Base-by-base conservation (phyloP, 2,888 invertebrate genomes). In the Eulithis prunata region DNA sequence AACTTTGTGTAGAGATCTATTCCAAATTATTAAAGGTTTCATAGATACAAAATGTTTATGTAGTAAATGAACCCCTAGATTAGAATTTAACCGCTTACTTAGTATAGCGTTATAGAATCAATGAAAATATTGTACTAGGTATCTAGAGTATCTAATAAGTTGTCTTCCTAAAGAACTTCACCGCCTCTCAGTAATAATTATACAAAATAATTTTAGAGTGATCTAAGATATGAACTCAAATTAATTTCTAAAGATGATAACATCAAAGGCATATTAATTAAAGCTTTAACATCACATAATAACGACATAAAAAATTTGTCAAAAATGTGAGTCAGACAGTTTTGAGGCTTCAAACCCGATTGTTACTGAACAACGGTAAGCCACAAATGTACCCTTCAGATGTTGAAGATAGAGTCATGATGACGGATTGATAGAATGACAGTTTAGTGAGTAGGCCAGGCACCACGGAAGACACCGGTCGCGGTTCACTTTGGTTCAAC, bases 401-500 rank as follows among this genome's bases (percentile, higher is more conserved):
- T 90, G 79, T 81, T 72, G 76, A 85, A 85, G 90, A 89, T 90
- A 89, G 84, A 86, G 86, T 85, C 85, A 85, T 86, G 85, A 85
- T 89, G 90, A 88, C 85, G 84, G 88, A 90, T 90, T 89, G 92
- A 91, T 89, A 88, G 90, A 90, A 89, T 91, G 90, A 90, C 91
- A 90, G 87, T 88, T 91, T 89, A 77, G 88, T 89, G 91, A 92
- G 92, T 93, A 91, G 91, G 91, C 87, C 92, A 91, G 84, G 76
- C 79, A 86, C 84, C 82, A 83, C 86, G 83, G 89, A 89, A 90
- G 89, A 90, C 89, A 85, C 82, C 80, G 86, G 81, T 82, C 83
- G 83, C 85, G 87, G 93, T 93, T 93, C 93, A 93, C 85, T 85
- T 80, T 91, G 86, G 93, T 93, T 93, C 93, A 93, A 88, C 84